phyloP scores from a whole-genome alignment of 2,797 vertebrate genomes.

The Chloroceryle amazona region DNA sequence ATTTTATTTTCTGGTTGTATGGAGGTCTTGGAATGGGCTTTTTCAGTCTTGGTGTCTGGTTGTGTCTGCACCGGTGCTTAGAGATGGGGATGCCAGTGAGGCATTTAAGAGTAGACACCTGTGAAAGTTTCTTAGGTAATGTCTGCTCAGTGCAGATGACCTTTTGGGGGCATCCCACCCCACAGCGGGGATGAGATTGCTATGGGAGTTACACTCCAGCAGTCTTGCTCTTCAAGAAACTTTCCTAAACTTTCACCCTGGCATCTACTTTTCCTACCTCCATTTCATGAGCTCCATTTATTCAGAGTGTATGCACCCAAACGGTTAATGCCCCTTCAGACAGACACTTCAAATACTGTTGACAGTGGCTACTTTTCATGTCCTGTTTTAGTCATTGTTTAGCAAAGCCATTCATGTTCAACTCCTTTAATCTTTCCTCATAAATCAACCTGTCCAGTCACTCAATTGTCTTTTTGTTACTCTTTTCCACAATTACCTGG shows the following conservation, averaged over 20 bases:
- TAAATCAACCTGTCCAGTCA: conserved; percentile 65
- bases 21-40: background rate
- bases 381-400: conserved; percentile 46
- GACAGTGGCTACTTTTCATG: conserved; percentile 41
- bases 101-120: background rate
- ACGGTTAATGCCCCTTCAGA: conserved; percentile 26
- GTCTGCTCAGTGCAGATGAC: background rate
- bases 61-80: background rate
- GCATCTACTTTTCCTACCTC: background rate
- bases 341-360: conserved; percentile 45
- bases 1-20: background rate
- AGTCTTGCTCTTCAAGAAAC: background rate
- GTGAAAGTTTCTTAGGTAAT: background rate
- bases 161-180: background rate
- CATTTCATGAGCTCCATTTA: background rate
- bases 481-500: conserved; percentile 42
- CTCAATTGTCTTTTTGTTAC: conserved; percentile 65
- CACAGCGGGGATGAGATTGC: background rate
- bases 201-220: background rate
- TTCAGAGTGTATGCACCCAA: background rate
- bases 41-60: background rate
- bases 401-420: conserved; percentile 57
- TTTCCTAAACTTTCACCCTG: background rate
- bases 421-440: conserved; percentile 72
- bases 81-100: background rate